Conservation (phyloP, 2,113 vertebrate genomes). For the Copsychus sechellarum region DNA sequence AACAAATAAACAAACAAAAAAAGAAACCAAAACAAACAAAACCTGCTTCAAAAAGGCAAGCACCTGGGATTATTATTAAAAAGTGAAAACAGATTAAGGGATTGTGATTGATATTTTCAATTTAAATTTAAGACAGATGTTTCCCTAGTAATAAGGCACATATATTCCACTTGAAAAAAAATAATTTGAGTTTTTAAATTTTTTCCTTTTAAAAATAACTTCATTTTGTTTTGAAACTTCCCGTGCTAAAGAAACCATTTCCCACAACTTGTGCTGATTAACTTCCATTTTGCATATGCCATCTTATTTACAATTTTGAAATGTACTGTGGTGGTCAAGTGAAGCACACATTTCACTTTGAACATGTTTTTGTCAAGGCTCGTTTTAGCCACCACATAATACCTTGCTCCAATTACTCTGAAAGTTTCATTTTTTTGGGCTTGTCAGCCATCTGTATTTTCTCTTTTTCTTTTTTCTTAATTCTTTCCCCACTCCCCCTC, state of each 20-base stretch:
- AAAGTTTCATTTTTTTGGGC: background rate
- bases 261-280: background rate
- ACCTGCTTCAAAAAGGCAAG: background rate
- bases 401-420: background rate
- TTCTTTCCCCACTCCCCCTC: fast-evolving
- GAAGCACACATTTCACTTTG: background rate
- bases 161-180: background rate
- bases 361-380: background rate
- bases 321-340: background rate
- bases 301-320: background rate
- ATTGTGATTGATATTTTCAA: background rate
- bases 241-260: background rate
- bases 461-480: background rate
- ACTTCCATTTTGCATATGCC: background rate
- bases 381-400: background rate
- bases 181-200: background rate
- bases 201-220: background rate
- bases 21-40: background rate
- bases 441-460: background rate
- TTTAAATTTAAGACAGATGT: background rate
- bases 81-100: background rate
- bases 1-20: background rate
- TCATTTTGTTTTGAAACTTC: background rate
- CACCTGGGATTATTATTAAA: background rate
- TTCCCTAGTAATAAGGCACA: background rate